Evolutionary conservation across 2,888 invertebrate genomes (phyloP).

Genomic region (Cinara cedri): DNA sequence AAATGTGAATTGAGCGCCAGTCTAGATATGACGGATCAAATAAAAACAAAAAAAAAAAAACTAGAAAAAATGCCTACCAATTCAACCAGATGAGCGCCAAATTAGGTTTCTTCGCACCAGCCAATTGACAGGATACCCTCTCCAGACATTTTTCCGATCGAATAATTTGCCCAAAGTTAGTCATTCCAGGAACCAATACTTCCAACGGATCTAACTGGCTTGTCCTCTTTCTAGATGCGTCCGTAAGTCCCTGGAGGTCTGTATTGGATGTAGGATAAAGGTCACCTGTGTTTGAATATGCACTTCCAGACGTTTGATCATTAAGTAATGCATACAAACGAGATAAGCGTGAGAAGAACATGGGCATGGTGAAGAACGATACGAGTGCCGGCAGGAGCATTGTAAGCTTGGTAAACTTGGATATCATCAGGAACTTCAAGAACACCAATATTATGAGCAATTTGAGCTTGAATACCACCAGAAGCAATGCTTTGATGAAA

Average conservation of each 20-base stretch:
- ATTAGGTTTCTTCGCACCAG: slow-evolving; percentile 58
- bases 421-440: slow-evolving; percentile 59
- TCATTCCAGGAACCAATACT: neutral
- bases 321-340: neutral
- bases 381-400: slow-evolving; percentile 58
- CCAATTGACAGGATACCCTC: slow-evolving; percentile 59
- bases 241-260: too few relatives aligned
- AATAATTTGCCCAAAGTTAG: slow-evolving; percentile 7
- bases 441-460: slow-evolving; percentile 58
- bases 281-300: too few relatives aligned
- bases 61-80: slow-evolving; percentile 35
- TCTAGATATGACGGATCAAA: neutral
- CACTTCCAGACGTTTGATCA: neutral
- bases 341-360: slow-evolving; percentile 1
- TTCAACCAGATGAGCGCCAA: slow-evolving; percentile 43
- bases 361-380: slow-evolving; percentile 32
- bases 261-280: neutral
- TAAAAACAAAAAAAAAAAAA: neutral
- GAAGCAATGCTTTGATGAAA: slow-evolving; percentile 58
- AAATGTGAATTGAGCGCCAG: neutral
- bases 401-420: slow-evolving; percentile 59
- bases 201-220: neutral
- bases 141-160: slow-evolving; percentile 58
- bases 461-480: slow-evolving; percentile 58
- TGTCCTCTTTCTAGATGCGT: neutral